Conservation (phyloP, 2,113 vertebrate species). For the Emydura subglobosa region DNA sequence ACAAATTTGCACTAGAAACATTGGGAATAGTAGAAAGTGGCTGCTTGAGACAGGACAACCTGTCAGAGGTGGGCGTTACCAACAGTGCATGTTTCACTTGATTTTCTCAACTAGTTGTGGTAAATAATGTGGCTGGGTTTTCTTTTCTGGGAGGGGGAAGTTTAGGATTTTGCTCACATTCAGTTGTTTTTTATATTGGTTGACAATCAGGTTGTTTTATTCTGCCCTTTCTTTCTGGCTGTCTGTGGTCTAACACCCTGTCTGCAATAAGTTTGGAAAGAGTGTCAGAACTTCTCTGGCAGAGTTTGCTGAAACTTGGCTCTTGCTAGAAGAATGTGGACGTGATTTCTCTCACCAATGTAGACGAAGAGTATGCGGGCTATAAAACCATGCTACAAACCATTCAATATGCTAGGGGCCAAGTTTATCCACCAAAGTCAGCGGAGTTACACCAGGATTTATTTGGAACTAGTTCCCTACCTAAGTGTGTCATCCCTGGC, state of each 20-base stretch:
- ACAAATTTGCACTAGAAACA: conserved; percentile 39
- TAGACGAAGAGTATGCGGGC: not conserved
- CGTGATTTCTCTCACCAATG: not conserved
- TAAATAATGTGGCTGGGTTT: not conserved
- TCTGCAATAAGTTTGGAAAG: not conserved
- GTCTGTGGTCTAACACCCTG: not conserved
- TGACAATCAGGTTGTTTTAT: conserved; percentile 51
- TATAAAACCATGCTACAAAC: conserved; percentile 18
- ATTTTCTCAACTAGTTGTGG: not conserved
- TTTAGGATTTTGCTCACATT: conserved; percentile 19
- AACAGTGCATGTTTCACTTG: conserved; percentile 42
- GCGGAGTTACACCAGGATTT: conserved; percentile 4
- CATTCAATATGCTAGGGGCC: not conserved
- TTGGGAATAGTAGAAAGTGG: conserved; percentile 35
- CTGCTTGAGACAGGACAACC: not conserved
- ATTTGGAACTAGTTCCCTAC: not conserved
- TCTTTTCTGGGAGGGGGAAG: not conserved
- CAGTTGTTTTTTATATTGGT: conserved; percentile 31
- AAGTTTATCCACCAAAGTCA: not conserved
- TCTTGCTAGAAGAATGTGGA: not conserved
- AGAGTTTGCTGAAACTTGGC: not conserved
- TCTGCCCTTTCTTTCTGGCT: conserved; percentile 4
- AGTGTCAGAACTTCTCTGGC: not conserved
- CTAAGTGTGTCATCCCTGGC: not conserved
- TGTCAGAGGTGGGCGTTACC: conserved; percentile 13